Conservation (phyloP, 2,113 vertebrate species). For the Empidonax alnorum region DNA sequence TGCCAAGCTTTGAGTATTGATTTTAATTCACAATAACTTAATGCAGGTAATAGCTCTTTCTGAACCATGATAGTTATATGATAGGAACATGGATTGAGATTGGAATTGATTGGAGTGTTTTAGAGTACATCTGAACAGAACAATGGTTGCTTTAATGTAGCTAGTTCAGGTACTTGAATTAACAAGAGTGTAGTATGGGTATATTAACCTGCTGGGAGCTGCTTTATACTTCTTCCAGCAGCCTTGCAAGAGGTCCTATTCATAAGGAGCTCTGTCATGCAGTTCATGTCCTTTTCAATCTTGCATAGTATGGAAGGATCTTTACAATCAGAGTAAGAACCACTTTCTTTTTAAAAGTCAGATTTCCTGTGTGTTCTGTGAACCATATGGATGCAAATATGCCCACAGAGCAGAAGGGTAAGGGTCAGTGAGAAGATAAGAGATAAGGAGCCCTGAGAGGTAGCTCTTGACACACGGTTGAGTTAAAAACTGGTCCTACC, state of each 20-base stretch:
- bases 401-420: background rate
- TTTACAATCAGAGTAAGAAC: background rate
- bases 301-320: background rate
- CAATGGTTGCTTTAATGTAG: background rate
- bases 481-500: background rate
- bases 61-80: background rate
- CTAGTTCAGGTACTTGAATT: background rate
- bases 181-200: background rate
- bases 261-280: background rate
- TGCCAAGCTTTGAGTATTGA: conserved; percentile 21
- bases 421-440: background rate
- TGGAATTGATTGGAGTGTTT: background rate
- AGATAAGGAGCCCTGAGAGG: background rate
- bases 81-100: background rate
- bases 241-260: background rate
- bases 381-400: background rate
- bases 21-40: conserved; percentile 46
- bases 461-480: background rate
- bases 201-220: background rate
- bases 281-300: background rate
- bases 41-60: conserved; percentile 30
- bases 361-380: background rate
- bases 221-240: background rate
- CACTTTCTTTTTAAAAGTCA: background rate
- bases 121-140: background rate